These are phyloP conservation scores for Takifugu ocellatus DNA, from an alignment of 2,797 vertebrate species.

Conservation along the genomic window DNA sequence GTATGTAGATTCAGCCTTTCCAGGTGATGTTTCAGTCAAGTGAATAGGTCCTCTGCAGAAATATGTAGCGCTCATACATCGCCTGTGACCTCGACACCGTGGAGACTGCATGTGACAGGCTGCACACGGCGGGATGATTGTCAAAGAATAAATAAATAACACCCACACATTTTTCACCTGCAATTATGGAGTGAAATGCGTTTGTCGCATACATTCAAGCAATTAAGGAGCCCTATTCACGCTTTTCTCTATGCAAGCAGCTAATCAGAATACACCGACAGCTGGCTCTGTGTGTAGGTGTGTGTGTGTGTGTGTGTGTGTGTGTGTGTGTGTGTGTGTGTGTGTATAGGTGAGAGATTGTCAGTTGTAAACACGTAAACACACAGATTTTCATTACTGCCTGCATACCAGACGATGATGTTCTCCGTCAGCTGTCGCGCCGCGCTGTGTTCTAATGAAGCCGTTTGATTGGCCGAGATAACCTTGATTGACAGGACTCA, in stretches of 20 bases:
- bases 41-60: constrained; percentile 6
- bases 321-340: constrained; percentile 25
- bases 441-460: constrained; percentile 25
- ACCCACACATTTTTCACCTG: constrained; percentile 53
- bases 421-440: constrained; percentile 7
- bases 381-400: constrained; percentile 29
- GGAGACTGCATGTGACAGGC: constrained; percentile 30
- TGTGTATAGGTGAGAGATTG: background rate
- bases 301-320: constrained; percentile 30
- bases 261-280: constrained; percentile 61
- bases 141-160: constrained; percentile 30
- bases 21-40: constrained; percentile 3
- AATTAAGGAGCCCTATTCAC: constrained; percentile 55
- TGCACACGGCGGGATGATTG: constrained; percentile 31
- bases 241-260: constrained; percentile 44
- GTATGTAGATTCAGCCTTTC: constrained; percentile 15
- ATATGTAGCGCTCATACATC: constrained; percentile 5
- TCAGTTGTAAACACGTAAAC: constrained; percentile 1
- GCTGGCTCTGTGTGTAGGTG: constrained; percentile 40
- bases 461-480: constrained; percentile 30
- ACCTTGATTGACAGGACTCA: constrained; percentile 42
- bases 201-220: constrained; percentile 56
- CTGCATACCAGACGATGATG: constrained; percentile 29
- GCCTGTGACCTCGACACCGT: constrained; percentile 6
- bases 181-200: constrained; percentile 58